phyloP scores from a whole-genome alignment of 1,140 invertebrate genomes.

The Zaprionus vittiger region DNA sequence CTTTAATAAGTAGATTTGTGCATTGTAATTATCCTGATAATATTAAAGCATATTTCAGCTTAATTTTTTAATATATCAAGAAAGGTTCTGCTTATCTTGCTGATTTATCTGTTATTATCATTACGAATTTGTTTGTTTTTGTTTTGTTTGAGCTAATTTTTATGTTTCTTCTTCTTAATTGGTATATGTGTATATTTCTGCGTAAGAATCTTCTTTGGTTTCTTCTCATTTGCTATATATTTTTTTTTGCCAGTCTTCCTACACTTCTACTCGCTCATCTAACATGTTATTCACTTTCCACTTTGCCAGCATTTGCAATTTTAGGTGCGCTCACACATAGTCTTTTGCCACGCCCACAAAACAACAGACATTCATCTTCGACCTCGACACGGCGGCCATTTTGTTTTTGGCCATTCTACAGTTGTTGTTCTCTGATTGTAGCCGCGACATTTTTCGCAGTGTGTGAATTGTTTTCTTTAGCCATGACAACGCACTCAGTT shows the following conservation, averaged over 20 bases:
- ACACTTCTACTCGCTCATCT: not conserved
- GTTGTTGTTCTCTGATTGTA: constrained; percentile 55
- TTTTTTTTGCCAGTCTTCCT: not conserved
- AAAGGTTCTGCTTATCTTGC: too few species aligned
- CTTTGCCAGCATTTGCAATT: not conserved
- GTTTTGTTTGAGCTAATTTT: not conserved
- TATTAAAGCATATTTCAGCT: too few species aligned
- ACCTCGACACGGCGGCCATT: constrained; percentile 72
- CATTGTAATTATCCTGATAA: too few species aligned
- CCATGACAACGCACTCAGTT: constrained; percentile 33
- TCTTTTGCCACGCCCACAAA: not conserved
- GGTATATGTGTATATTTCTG: not conserved
- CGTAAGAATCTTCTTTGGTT: not conserved
- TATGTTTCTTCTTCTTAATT: not conserved
- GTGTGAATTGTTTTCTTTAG: constrained; percentile 64
- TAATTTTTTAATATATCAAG: too few species aligned
- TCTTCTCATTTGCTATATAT: not conserved
- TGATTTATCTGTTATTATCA: too few species aligned
- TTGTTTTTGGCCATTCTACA: constrained; percentile 50
- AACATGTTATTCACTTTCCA: not conserved
- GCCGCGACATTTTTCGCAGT: constrained; percentile 69
- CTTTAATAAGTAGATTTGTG: not conserved
- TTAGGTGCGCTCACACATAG: not conserved
- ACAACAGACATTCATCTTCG: constrained; percentile 52
- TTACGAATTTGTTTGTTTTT: not conserved